phyloP scores from a whole-genome alignment of 2,113 vertebrate genomes.

The Circaetus gallicus region DNA sequence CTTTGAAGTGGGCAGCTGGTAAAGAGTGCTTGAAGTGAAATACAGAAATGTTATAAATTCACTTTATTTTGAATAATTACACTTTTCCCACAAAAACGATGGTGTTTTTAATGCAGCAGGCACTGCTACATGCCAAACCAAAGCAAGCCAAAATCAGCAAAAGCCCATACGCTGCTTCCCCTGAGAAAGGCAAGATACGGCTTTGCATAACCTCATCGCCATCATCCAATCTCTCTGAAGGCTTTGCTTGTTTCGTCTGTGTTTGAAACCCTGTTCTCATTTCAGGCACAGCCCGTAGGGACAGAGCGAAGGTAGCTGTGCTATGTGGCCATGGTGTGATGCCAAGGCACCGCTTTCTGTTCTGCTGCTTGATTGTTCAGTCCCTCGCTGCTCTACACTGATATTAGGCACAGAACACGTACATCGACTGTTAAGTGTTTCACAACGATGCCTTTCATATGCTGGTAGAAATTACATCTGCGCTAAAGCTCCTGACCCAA shows the following conservation, averaged over 20 bases:
- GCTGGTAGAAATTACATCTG: background rate
- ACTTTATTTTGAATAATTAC: background rate
- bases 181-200: background rate
- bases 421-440: background rate
- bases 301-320: background rate
- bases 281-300: background rate
- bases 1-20: background rate
- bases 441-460: background rate
- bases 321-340: accelerated
- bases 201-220: background rate
- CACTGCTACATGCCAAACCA: background rate
- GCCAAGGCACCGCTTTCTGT: background rate
- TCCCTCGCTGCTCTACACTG: background rate
- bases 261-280: background rate
- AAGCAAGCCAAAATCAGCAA: background rate
- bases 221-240: background rate
- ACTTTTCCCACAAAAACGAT: background rate
- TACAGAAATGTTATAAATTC: background rate
- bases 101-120: background rate
- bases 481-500: background rate
- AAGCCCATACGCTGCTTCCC: accelerated
- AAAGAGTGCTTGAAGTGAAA: background rate
- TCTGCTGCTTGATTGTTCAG: background rate
- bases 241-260: background rate
- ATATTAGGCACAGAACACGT: background rate